Evolutionary conservation across 2,797 vertebrate genomes (phyloP), one percentile per base, ranked within the genome.

Genomic region (Oreochromis mossambicus): DNA sequence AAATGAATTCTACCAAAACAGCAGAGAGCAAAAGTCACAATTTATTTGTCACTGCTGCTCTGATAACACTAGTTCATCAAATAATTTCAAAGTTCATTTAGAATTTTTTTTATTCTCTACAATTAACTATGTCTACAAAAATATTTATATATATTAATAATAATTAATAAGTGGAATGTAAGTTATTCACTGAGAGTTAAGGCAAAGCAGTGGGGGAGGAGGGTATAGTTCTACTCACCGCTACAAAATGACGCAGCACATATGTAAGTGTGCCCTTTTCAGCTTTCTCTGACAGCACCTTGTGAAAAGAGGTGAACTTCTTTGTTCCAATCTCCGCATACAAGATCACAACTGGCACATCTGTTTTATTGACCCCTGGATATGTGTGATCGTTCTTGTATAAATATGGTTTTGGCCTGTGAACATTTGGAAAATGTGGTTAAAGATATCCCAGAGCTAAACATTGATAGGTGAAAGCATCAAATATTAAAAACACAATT

Each of bases 311-410:
- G 73, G 88, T 95, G 86, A 99, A 99, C 41, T 95, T 96, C 93
- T 97, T 98, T 1, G 98, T 99, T 87, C 99, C 99, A 29, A 99
- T 95, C 97, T 99, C 98, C 75, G 97, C 98, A 91, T 99, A 99
- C 12, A 99, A 97, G 91, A 99, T 93, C 89, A 96, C 96, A 50
- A 98, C 94, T 6, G 98, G 97, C 38, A 95, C 92, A 12, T 96
- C 96, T 4, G 97, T 96, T 80, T 96, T 95, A 89, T 96, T 97
- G 51, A 94, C 80, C 52, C 96, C 51, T 48, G 97, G 98, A 92
- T 97, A 99, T 87, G 89, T 97, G 94, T 99, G 99, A 88, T 99
- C 99, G 50, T 92, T 96, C 94, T 98, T 97, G 94, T 97, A 98
- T 70, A 99, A 94, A 91, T 98, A 98, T 0, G 98, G 98, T 77